phyloP scores from a whole-genome alignment of 2,113 vertebrate species.

The Xyliphius kryptos region DNA sequence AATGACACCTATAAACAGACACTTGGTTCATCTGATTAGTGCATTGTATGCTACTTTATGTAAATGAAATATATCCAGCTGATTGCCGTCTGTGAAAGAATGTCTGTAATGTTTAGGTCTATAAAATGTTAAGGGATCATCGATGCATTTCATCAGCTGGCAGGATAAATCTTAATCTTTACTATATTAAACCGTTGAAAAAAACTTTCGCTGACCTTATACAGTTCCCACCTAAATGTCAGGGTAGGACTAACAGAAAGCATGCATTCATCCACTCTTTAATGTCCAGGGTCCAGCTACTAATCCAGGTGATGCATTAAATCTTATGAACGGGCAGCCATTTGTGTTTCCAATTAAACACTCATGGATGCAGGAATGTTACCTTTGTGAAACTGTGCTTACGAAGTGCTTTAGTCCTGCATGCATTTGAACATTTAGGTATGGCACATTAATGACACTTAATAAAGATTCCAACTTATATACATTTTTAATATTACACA shows the following conservation, averaged over 20 bases:
- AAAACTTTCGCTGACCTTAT: conserved; percentile 63
- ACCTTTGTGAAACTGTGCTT: background rate
- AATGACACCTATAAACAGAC: no score
- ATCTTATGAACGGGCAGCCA: conserved; percentile 57
- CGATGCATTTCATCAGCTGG: conserved; percentile 59
- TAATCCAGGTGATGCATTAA: conserved; percentile 66
- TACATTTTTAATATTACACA: background rate
- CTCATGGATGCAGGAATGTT: conserved; percentile 44
- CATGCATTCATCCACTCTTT: conserved; percentile 60
- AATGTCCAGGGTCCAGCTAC: conserved; percentile 60
- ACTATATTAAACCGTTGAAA: conserved; percentile 55
- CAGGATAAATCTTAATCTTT: conserved; percentile 58
- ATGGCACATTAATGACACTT: background rate
- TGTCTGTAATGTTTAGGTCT: conserved; percentile 40
- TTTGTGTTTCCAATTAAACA: conserved; percentile 66
- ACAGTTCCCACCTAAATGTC: conserved; percentile 52
- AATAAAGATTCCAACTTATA: background rate
- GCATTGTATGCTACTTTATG: conserved; percentile 28
- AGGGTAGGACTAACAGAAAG: conserved; percentile 48
- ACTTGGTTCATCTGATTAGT: no score
- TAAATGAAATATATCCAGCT: background rate
- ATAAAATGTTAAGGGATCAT: conserved; percentile 63
- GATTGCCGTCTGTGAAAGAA: conserved; percentile 50
- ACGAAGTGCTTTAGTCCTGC: background rate
- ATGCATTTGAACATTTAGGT: background rate